phyloP scores from a whole-genome alignment of 2,113 vertebrate species.

The Muntiacus muntjak region DNA sequence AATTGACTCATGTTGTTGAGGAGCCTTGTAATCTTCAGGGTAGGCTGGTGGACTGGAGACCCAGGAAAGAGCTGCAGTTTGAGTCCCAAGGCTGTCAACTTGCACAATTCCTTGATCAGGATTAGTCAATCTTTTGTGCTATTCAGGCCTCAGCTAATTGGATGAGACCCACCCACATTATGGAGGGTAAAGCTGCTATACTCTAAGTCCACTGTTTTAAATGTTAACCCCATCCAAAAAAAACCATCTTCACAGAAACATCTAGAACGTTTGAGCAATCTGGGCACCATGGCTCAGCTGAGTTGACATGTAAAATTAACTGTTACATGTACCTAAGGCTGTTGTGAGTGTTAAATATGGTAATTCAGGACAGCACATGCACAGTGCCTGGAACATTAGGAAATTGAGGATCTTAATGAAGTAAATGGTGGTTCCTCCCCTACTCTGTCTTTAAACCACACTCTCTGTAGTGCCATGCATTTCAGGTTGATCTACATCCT shows the following conservation, averaged over 20 bases:
- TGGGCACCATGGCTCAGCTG: not conserved
- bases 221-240: conserved; percentile 2
- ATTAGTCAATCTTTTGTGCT: not conserved
- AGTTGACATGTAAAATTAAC: not conserved
- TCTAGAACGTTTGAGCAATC: not conserved
- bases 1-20: not conserved
- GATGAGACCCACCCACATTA: not conserved
- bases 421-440: not conserved
- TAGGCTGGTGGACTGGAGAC: not conserved
- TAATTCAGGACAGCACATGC: not conserved
- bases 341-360: not conserved
- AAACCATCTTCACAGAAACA: not conserved
- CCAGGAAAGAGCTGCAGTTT: not conserved
- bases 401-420: not conserved
- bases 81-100: not conserved
- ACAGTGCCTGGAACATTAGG: not conserved
- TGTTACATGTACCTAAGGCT: not conserved
- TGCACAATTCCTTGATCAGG: not conserved
- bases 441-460: not conserved
- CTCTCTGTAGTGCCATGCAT: not conserved
- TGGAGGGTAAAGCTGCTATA: not conserved
- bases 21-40: not conserved
- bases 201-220: not conserved
- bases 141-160: not conserved
- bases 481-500: not conserved